phyloP scores from a whole-genome alignment of 2,113 vertebrate species.

The Microtus pennsylvanicus region DNA sequence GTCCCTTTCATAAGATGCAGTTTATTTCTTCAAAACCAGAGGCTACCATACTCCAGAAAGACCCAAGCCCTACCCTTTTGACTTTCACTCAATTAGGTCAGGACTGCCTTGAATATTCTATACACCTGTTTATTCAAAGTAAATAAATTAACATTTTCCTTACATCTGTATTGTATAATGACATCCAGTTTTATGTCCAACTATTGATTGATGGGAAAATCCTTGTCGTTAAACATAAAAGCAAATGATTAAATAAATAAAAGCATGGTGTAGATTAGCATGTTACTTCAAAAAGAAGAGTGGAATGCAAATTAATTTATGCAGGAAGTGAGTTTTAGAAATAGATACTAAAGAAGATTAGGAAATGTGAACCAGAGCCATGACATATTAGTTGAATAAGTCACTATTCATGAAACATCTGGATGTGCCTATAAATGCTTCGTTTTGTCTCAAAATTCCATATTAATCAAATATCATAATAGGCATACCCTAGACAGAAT shows the following conservation, averaged over 20 bases:
- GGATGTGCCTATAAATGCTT: no score
- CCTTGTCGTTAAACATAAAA: neutral
- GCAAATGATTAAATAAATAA: neutral
- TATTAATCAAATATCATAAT: no score
- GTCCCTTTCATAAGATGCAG: fast-evolving
- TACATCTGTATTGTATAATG: neutral
- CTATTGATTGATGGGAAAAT: neutral
- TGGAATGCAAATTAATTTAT: neutral
- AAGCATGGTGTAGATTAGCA: neutral
- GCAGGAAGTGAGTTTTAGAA: neutral
- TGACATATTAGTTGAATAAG: neutral
- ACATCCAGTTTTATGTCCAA: neutral
- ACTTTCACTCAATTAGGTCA: neutral
- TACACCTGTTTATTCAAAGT: neutral
- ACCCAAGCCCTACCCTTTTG: neutral
- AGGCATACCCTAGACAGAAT: neutral
- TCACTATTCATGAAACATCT: no score
- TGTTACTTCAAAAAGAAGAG: neutral
- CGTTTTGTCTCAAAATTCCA: no score
- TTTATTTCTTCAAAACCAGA: neutral
- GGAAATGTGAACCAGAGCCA: neutral
- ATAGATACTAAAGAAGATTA: neutral
- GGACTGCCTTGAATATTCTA: neutral
- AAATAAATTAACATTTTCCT: neutral
- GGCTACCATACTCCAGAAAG: neutral